Evolutionary conservation across 2,888 invertebrate genomes (phyloP).

Genomic region (Crocallis elinguaria): DNA sequence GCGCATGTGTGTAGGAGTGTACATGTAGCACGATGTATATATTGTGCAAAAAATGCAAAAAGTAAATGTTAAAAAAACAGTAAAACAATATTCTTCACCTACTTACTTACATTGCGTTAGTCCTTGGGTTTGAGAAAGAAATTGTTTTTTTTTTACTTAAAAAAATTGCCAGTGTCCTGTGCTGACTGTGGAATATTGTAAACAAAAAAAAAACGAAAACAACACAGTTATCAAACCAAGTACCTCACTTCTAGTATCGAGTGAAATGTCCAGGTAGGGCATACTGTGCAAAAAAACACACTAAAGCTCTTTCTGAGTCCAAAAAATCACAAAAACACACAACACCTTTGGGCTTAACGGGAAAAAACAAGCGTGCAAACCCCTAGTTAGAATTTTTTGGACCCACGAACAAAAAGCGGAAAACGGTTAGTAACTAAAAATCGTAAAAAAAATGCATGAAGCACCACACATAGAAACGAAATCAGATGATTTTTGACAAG

Average conservation of each 20-base stretch:
- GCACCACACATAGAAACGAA: slow-evolving; percentile 68
- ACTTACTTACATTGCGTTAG: slow-evolving; percentile 73
- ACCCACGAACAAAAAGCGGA: slow-evolving; percentile 68
- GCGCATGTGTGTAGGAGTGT: slow-evolving; percentile 58
- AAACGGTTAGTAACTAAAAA: slow-evolving; percentile 62
- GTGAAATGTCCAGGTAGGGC: slow-evolving; percentile 83
- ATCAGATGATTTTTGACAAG: slow-evolving; percentile 55
- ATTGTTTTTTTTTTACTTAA: slow-evolving; percentile 43
- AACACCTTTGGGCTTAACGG: slow-evolving; percentile 78
- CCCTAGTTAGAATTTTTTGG: slow-evolving; percentile 73
- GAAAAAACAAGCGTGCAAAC: slow-evolving; percentile 50
- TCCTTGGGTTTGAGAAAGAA: slow-evolving; percentile 58
- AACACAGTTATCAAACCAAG: slow-evolving; percentile 57
- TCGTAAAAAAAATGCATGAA: slow-evolving; percentile 40
- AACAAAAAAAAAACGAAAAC: slow-evolving; percentile 51
- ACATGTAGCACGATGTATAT: slow-evolving; percentile 52
- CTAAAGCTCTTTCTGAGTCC: slow-evolving; percentile 76
- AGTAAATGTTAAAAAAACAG: slow-evolving; percentile 44
- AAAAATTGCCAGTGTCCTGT: slow-evolving; percentile 69
- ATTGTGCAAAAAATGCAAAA: slow-evolving; percentile 62
- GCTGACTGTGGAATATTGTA: slow-evolving; percentile 56
- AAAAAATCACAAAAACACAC: slow-evolving; percentile 76
- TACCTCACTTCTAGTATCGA: slow-evolving; percentile 74
- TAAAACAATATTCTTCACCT: slow-evolving; percentile 47
- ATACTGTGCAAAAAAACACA: slow-evolving; percentile 73